Evolutionary conservation across 2,797 vertebrate species (phyloP), one percentile per base, ranked within the genome.

Genomic region (Lagodon rhomboides): DNA sequence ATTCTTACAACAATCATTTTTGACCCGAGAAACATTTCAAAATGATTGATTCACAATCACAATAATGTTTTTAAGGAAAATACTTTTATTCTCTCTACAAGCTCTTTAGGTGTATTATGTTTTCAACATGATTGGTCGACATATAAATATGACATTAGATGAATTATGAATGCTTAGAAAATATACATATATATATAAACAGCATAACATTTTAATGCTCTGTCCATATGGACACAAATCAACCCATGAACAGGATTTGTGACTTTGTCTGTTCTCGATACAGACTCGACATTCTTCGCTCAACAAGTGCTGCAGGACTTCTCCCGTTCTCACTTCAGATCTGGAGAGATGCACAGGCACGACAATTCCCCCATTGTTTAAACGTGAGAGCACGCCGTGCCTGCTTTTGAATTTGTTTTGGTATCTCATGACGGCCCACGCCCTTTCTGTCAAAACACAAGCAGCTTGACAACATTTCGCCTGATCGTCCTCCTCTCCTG

Each of bases 371-470:
- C 17, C 11, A 2, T 16, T 59, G 38, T 60, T 53, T 16, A 23
- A 27, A 72, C 53, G 11, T 23, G 2, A 66, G 46, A 56, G 25
- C 17, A 9, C 3, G 23, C 3, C 4, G 2, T 18, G 0, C 50
- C 49, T 59, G 3, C 34, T 63, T 56, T 62, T 46, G 15, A 20
- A 22, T 67, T 67, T 27, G 1, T 65, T 13, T 25, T 27, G 9
- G 7, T 34, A n/a, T 51, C 49, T 12, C 41, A 50, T 3, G 25
- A 23, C 47, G 27, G 3, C 49, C 12, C 3, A 18, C 54, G 3
- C 51, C 49, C 55, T 49, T 44, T 23, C 43, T 51, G 17, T 49
- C 41, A 73, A 60, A 77, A 60, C 23, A 49, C 18, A 34, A 70
- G 49, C 47, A 25, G 49, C 44, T 68, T n/a, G 23, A 54, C 17